Conservation (phyloP, 2,797 vertebrate genomes). For the Sebastes cheni region DNA sequence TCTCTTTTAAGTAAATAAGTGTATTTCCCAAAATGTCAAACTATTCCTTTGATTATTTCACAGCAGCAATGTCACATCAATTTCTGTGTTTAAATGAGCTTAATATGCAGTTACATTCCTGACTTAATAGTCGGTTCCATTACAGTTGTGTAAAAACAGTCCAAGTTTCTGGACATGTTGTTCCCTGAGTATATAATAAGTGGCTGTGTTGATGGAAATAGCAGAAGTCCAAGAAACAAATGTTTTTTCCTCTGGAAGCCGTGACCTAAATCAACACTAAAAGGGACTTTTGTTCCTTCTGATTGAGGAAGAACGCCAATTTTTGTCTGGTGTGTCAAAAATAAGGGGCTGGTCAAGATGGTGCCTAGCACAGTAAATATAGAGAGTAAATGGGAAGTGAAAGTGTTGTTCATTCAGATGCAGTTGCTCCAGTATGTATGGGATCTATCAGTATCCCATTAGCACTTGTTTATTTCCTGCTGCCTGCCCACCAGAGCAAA, state of each 20-base stretch:
- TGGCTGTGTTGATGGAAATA: not conserved
- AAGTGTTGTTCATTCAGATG: not conserved
- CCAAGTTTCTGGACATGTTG: not conserved
- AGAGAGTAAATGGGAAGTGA: not conserved
- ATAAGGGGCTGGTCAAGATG: not conserved
- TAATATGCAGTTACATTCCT: not conserved
- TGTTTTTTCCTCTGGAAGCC: not conserved
- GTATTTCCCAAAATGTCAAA: not conserved
- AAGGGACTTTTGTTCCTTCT: not conserved
- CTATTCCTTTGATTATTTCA: not conserved
- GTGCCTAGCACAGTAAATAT: not conserved
- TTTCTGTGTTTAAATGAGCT: not conserved
- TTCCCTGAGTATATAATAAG: not conserved
- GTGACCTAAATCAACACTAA: not conserved
- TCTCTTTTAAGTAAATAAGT: not conserved
- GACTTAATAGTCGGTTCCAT: not conserved
- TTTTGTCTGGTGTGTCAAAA: not conserved
- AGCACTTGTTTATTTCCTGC: constrained; percentile 12
- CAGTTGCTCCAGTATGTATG: not conserved
- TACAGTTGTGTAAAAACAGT: not conserved
- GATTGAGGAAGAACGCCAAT: not conserved
- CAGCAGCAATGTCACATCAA: not conserved
- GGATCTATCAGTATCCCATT: not conserved
- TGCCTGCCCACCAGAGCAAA: not conserved
- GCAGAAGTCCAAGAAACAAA: not conserved